Percentiles rank a stretch among this genome's conserved stretches.
phyloP scores from a whole-genome alignment of 2,888 invertebrate species.

The Keiferia lycopersicella region DNA sequence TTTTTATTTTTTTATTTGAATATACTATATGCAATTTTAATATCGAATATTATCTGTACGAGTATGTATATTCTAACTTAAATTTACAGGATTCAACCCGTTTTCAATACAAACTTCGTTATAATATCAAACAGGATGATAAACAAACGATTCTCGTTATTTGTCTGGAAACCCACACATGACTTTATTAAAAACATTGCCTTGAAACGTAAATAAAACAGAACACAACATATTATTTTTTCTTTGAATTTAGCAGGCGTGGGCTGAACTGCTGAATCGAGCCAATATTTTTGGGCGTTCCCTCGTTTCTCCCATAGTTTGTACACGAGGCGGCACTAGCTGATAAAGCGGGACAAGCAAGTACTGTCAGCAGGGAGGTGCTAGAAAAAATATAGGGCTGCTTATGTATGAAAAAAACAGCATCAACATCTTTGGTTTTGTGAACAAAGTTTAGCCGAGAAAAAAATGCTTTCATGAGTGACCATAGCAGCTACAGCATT shows the following conservation, averaged over 20 bases:
- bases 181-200: constrained; percentile 14
- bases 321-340: neutral
- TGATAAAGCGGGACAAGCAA: neutral
- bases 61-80: too few species aligned
- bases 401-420: too few species aligned
- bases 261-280: neutral
- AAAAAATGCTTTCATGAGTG: too few species aligned
- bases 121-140: constrained; percentile 7
- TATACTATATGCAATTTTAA: neutral
- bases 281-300: neutral
- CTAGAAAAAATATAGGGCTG: too few species aligned
- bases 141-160: constrained; percentile 11
- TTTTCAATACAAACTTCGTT: neutral
- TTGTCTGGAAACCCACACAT: constrained; percentile 13
- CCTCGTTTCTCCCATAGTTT: neutral
- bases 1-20: too few species aligned
- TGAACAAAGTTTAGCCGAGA: too few species aligned
- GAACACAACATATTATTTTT: constrained; percentile 4
- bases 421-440: too few species aligned
- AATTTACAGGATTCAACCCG: neutral
- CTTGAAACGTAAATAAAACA: constrained; percentile 5
- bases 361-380: neutral
- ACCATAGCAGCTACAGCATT: too few species aligned
- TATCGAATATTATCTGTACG: too few species aligned
- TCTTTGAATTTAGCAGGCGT: constrained; percentile 3